Base-by-base conservation (phyloP, 2,113 vertebrate genomes). In the Entelurus aequoreus region DNA sequence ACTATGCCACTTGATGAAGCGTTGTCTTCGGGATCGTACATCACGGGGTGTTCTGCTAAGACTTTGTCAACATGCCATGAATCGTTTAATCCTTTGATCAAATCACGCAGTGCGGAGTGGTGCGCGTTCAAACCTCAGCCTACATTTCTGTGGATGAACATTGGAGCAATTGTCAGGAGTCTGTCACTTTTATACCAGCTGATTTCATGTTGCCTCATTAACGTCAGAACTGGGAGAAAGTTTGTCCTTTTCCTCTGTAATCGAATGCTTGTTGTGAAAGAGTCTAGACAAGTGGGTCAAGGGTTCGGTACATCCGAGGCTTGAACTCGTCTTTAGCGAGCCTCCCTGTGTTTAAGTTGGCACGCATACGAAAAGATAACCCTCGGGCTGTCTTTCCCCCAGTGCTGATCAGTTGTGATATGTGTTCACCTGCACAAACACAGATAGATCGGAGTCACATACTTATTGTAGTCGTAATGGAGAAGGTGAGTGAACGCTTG, bases 271-370 rank as follows among this genome's bases (percentile, higher is more conserved):
- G 73, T 73, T 81, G 64, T 75, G 54, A 66, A 77, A 77, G 54
- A 74, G 66, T 81, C 69, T 78, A 78, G 84, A 84, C 68, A 62
- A 58, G 62, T 46, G 56, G 50, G 72, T 61, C 72, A 63, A 80
- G 62, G 75, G 42, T 49, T 51, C 51, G 62, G 55, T 58, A 65
- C 77, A 65, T 53, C 62, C 65, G 53, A 11, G n/a, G 56, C 47
- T 62, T 68, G 65, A 65, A 75, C 73, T 74, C 65, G 51, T 36
- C 74, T 78, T 73, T 71, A 55, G 57, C 54, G 62, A 63, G 48
- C 21, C 66, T 50, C 15, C 19, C 38, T 69, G 57, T 74, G 68
- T 72, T 60, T 6, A 64, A 58, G 8, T 58, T 19, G 55, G 19
- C 63, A 35, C 48, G 19, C 48, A 48, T 19, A 48, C 47, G 10